A percentile compares a stretch with the other conserved stretches of the same genome.
These are phyloP conservation scores for Neopipo cinnamomea DNA, from an alignment of 2,113 vertebrate genomes.

Conservation along the genomic window DNA sequence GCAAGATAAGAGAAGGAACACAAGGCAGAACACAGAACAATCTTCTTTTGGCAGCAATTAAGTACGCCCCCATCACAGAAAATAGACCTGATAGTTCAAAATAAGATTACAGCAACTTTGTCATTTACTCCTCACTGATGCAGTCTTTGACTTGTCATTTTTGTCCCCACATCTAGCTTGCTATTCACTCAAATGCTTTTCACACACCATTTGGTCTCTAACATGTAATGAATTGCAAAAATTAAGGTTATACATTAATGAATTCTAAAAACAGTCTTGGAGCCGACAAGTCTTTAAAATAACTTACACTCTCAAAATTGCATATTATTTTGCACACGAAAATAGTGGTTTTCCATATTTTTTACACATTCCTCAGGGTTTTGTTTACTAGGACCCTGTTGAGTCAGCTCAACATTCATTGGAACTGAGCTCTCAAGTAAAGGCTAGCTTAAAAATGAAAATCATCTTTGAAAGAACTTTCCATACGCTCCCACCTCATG, in stretches of 20 bases:
- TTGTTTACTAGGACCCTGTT: background rate
- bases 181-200: background rate
- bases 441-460: background rate
- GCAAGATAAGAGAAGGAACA: background rate
- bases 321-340: background rate
- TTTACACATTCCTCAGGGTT: background rate
- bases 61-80: background rate
- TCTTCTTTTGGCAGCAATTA: background rate
- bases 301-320: background rate
- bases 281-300: background rate
- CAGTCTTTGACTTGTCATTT: background rate
- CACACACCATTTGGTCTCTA: background rate
- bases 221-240: background rate
- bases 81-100: background rate
- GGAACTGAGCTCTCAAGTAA: background rate
- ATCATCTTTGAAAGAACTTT: background rate
- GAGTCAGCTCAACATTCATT: background rate
- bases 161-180: background rate
- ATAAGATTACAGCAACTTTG: background rate
- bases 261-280: background rate
- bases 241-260: background rate
- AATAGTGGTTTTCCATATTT: background rate
- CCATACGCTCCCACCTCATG: accelerated
- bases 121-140: background rate
- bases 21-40: background rate